Base-by-base conservation (phyloP, 2,888 invertebrate species). In the Nemurella pictetii region DNA sequence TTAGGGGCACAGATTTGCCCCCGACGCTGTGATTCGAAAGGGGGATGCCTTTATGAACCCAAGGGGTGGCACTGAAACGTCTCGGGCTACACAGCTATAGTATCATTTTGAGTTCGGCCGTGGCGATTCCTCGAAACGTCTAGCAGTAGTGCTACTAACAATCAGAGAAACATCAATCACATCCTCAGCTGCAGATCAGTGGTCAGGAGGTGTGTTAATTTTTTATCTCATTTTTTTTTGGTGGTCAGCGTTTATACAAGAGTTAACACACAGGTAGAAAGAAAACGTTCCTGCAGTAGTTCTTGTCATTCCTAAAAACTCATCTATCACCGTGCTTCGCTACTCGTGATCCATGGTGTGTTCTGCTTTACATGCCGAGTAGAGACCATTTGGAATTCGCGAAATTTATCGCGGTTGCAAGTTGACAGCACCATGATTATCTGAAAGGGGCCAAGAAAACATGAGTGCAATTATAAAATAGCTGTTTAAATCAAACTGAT, bases 91-190 rank as follows among this genome's bases (percentile, higher is more conserved):
- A 32, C 32, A 25, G 75, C 75, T 12, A 36, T 7, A 9, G 75
- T 9, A 26, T 26, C 7, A 75, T 75, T 75, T 28, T 75, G 9
- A 28, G n/a, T 75, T 3, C 4, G 9, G 26, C n/a, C 20, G 7
- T 20, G 20, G 5, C 74, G 74, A 5, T 74, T 74, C 7, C 26
- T 15, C 28, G 77, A 77, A 35, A 35, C 12, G 4, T 7, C 35
- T 35, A 35, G 35, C 55, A 55, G 30, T 29, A 29, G 29, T 3
- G 30, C 9, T 29, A 78, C 78, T 29, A 78, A 7, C 28, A 78
- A 78, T 78, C 30, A n/a, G n/a, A 78, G 78, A 78, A 78, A 78
- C 78, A 78, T 78, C 30, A 78, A 78, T 78, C 30, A 78, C 28
- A 30, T 15, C 55, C 55, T 55, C 55, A 20, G 9, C 55, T 55